phyloP scores from a whole-genome alignment of 2,888 invertebrate species.

The Oscheius myriophilus region DNA sequence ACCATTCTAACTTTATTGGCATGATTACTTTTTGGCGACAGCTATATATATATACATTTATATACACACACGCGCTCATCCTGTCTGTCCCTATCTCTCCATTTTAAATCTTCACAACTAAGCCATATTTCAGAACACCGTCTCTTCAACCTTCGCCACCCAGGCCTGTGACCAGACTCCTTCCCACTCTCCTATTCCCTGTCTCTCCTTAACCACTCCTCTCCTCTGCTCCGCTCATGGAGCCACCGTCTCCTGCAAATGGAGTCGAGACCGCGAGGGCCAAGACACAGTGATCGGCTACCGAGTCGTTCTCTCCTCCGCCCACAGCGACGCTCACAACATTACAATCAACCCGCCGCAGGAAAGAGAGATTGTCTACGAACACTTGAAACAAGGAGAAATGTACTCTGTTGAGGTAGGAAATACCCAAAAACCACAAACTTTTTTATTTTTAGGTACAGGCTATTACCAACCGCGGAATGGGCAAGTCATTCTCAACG shows the following conservation, averaged over 20 bases:
- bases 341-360: constrained; percentile 54
- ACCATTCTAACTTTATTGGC: too few relatives aligned
- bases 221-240: constrained; percentile 34
- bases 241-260: constrained; percentile 17
- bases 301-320: constrained; percentile 44
- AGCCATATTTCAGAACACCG: not conserved
- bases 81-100: too few relatives aligned
- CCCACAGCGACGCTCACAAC: constrained; percentile 40
- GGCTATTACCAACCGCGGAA: constrained; percentile 48
- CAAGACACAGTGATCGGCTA: constrained; percentile 50
- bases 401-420: constrained; percentile 52
- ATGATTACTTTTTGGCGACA: too few relatives aligned
- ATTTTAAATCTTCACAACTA: not conserved
- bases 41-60: too few relatives aligned
- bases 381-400: constrained; percentile 40
- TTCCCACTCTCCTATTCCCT: constrained; percentile 43
- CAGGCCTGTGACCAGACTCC: constrained; percentile 52
- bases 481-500: constrained; percentile 40
- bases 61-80: too few relatives aligned
- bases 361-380: constrained; percentile 41
- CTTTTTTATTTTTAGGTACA: constrained; percentile 40
- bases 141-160: constrained; percentile 42
- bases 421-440: not conserved
- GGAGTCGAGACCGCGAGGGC: constrained; percentile 28
- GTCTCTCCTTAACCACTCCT: constrained; percentile 43